These are phyloP conservation scores for Ophonus ardosiacus DNA, from an alignment of 2,888 invertebrate genomes.

Conservation along the genomic window DNA sequence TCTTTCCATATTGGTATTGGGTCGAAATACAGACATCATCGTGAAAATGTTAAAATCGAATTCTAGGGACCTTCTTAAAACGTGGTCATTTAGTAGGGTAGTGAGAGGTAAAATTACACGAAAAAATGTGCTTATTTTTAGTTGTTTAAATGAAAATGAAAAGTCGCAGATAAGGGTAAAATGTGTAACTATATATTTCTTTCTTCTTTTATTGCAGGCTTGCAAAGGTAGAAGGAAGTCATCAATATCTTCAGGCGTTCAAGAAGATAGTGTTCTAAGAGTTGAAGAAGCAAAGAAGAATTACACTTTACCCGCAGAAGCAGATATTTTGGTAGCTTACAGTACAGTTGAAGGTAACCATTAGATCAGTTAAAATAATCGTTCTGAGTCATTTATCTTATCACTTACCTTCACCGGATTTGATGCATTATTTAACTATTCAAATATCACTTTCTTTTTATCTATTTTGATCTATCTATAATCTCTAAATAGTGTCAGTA, in stretches of 20 bases:
- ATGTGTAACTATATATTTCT: not conserved
- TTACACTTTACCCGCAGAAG: slow-evolving; percentile 68
- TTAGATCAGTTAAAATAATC: not conserved
- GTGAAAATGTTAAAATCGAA: no score
- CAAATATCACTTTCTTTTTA: slow-evolving; percentile 27
- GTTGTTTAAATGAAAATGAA: no score
- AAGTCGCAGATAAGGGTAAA: not conserved
- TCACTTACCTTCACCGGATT: slow-evolving; percentile 17
- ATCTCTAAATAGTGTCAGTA: not conserved
- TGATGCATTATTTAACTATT: not conserved
- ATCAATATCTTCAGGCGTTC: slow-evolving; percentile 2
- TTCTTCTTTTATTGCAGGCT: slow-evolving; percentile 49
- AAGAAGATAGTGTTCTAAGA: slow-evolving; percentile 52
- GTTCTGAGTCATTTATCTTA: slow-evolving; percentile 8
- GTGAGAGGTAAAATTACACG: no score
- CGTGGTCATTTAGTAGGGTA: no score
- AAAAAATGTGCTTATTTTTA: no score
- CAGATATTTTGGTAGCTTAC: slow-evolving; percentile 68
- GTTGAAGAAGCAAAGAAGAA: slow-evolving; percentile 38
- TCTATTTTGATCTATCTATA: not conserved
- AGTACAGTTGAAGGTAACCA: slow-evolving; percentile 63
- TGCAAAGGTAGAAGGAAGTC: slow-evolving; percentile 48
- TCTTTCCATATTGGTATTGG: no score
- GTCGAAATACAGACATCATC: no score
- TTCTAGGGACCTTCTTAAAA: no score